Evolutionary conservation across 2,113 vertebrate species (phyloP), one percentile per base, ranked within the genome.

Genomic region (Xenopus laevis): DNA sequence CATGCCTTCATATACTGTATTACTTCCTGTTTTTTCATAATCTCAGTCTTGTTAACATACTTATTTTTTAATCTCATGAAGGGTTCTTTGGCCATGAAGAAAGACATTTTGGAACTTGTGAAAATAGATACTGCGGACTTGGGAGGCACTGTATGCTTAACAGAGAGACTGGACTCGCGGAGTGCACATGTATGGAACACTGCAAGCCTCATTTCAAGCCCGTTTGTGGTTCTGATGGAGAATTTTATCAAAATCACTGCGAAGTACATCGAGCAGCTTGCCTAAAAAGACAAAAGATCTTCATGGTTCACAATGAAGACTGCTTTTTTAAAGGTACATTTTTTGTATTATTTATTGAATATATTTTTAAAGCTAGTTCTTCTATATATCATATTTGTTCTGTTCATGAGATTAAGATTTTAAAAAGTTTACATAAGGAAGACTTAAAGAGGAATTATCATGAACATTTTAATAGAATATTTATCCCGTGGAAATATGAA

Each of bases 181-280:
- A 94, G 69, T 99, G 97, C 10, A 69, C 79, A 4, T 99, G 97
- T 80, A 87, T 98, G 93, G 92, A 94, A 10, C 84, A 53, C 71
- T 98, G 96, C 79, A 96, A 94, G 45, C 91, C 86, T 0, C 96
- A 97, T 80, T 96, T 95, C 78, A 98, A 96, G 70, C 96, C 96
- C 0, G 96, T 98, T 60, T 99, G 97, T 0, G 97, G 95, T 0
- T 99, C 97, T 1, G 96, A 99, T 13, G 95, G 95, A 45, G 91
- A 94, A 80, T 93, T 96, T 73, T 99, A 99, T 78, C 89, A 92
- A 84, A 99, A 98, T 86, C 96, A 99, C 71, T 99, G 97, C 12
- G 94, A 98, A 79, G 94, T 98, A 13, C 97, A 99, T 81, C 86
- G 92, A 46, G 90, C 95, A 13, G 94, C 96, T n/a, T 99, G 97